Percentiles rank a stretch among this genome's conserved stretches.
Conservation (phyloP, 1,140 invertebrate genomes). For the Agraylea sexmaculata region DNA sequence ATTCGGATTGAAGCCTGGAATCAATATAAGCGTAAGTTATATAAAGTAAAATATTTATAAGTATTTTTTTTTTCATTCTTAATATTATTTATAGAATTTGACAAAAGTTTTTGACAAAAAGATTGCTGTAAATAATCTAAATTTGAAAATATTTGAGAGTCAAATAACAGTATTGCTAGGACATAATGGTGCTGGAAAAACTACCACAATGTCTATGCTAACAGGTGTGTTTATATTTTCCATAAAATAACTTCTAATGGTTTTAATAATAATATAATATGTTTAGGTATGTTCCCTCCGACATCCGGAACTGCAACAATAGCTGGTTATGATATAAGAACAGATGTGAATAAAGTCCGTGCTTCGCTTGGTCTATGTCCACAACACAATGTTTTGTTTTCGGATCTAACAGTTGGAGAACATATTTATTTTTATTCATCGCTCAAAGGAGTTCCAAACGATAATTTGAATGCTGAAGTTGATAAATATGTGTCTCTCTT, state of each 20-base stretch:
- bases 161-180: conserved; percentile 67
- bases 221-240: conserved; percentile 42
- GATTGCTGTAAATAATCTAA: conserved; percentile 55
- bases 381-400: conserved; percentile 90
- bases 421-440: conserved; percentile 80
- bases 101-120: conserved; percentile 36
- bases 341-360: conserved; percentile 43
- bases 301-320: conserved; percentile 58
- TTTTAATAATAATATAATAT: conserved; percentile 3
- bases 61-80: no score
- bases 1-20: conserved; percentile 15
- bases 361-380: conserved; percentile 77
- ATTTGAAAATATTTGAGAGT: conserved; percentile 56
- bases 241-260: conserved; percentile 1
- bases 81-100: conserved; percentile 37
- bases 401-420: conserved; percentile 78
- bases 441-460: conserved; percentile 56
- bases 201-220: conserved; percentile 53
- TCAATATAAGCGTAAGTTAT: conserved; percentile 18
- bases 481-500: conserved; percentile 55
- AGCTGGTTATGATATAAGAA: conserved; percentile 55
- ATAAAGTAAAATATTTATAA: neutral
- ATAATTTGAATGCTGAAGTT: conserved; percentile 39
- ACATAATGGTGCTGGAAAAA: conserved; percentile 48
- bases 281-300: conserved; percentile 55